These are phyloP conservation scores for Oedothorax gibbosus DNA, from an alignment of 1,140 invertebrate species.

Conservation along the genomic window DNA sequence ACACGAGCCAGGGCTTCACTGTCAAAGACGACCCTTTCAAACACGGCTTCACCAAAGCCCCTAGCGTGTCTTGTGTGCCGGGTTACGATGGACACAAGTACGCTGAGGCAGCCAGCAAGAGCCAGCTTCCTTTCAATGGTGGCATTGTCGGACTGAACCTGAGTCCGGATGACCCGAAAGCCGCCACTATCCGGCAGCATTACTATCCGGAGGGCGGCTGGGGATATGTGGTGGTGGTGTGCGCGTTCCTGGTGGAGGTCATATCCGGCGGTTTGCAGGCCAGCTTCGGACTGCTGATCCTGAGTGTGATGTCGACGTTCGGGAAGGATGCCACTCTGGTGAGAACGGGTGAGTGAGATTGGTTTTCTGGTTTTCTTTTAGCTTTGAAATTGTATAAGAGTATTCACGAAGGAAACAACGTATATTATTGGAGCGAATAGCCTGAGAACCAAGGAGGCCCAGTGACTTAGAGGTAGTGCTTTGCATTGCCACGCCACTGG, in stretches of 20 bases:
- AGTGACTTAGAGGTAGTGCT: too few species aligned
- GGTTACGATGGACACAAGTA: slow-evolving; percentile 35
- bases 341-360: slow-evolving; percentile 16
- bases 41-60: slow-evolving; percentile 43
- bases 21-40: slow-evolving; percentile 37
- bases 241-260: slow-evolving; percentile 85
- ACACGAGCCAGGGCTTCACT: slow-evolving; percentile 32
- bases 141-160: slow-evolving; percentile 62
- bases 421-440: too few species aligned
- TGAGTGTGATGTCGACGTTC: slow-evolving; percentile 50
- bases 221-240: slow-evolving; percentile 90
- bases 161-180: slow-evolving; percentile 61
- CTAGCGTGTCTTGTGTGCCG: slow-evolving; percentile 55
- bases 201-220: slow-evolving; percentile 76
- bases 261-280: slow-evolving; percentile 81
- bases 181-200: slow-evolving; percentile 72
- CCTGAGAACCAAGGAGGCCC: too few species aligned
- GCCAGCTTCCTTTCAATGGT: slow-evolving; percentile 50
- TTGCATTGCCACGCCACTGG: too few species aligned
- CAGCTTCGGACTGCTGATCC: slow-evolving; percentile 56
- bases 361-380: not conserved
- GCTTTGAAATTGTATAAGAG: not conserved
- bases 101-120: not conserved
- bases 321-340: slow-evolving; percentile 44
- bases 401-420: too few species aligned